phyloP scores from a whole-genome alignment of 2,888 invertebrate species.

The Vesta saturnalis region DNA sequence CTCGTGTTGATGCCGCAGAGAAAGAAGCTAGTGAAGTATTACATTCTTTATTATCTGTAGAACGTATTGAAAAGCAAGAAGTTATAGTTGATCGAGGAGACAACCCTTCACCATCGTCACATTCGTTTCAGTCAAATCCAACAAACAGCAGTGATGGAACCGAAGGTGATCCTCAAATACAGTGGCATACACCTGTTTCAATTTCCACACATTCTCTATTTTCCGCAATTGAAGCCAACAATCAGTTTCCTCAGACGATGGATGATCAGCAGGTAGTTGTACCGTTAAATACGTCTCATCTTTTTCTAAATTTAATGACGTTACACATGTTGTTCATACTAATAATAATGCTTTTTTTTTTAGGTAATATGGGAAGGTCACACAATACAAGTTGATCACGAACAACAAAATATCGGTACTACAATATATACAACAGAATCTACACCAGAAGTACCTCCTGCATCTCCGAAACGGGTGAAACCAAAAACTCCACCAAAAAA shows the following conservation, averaged over 20 bases:
- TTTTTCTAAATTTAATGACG: background rate
- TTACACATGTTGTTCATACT: no score
- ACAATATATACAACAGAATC: conserved; percentile 53
- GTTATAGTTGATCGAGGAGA: conserved; percentile 51
- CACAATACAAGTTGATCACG: conserved; percentile 70
- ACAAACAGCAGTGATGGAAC: conserved; percentile 48
- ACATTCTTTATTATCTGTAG: conserved; percentile 73
- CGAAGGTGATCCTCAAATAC: conserved; percentile 63
- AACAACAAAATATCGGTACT: conserved; percentile 53
- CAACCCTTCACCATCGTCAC: conserved; percentile 52
- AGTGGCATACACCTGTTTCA: conserved; percentile 71
- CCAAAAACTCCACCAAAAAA: conserved; percentile 62
- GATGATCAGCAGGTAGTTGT: conserved; percentile 60
- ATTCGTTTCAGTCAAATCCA: conserved; percentile 54
- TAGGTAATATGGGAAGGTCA: conserved; percentile 75
- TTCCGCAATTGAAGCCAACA: conserved; percentile 57
- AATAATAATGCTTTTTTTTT: no score
- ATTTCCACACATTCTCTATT: conserved; percentile 61
- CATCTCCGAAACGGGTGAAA: conserved; percentile 46
- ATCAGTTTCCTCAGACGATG: conserved; percentile 59
- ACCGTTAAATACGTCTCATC: conserved; percentile 17
- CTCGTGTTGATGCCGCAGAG: conserved; percentile 73
- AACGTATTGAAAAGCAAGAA: conserved; percentile 69
- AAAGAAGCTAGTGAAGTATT: conserved; percentile 78
- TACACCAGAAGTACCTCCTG: conserved; percentile 43